Evolutionary conservation across 2,797 vertebrate genomes (phyloP), one percentile per base, ranked within the genome.

Genomic region (Manis crassicaudata): DNA sequence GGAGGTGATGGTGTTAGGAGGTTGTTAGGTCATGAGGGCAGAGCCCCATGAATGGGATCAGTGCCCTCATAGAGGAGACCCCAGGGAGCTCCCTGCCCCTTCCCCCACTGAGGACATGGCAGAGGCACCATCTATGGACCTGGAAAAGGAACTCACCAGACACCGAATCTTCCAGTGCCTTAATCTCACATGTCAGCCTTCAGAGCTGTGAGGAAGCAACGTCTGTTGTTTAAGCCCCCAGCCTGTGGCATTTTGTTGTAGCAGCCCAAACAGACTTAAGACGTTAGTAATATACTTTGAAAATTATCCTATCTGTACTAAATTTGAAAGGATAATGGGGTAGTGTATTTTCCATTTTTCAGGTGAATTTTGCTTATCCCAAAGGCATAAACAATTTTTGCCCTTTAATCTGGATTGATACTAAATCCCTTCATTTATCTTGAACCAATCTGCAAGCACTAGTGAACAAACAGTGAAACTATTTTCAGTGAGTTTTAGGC

Each of bases 341-440:
- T 37, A 67, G 67, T 63, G 72, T 29, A 81, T 76, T 54, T 89
- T 60, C 32, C 27, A 50, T 67, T 25, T 46, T 75, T 27, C 70
- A 65, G 58, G 72, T 86, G 29, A 90, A 46, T 13, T 9, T 21
- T 27, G 46, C 32, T 1, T 72, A 32, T 46, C 16, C 40, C 18
- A n/a, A 40, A 87, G 72, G 54, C 77, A 54, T 81, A 21, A 65
- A 21, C 17, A 72, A 5, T 68, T 18, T 23, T 79, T 35, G 16
- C 75, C 29, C 84, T 77, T 94, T 76, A 72, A 80, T 93, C 80
- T 87, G 46, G 83, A 35, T 32, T 70, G 76, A 21, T 40, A 32
- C 68, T 35, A 29, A 29, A 25, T 84, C 16, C 21, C 76, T 9
- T 84, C 88, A 23, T 63, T 37, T 84, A 17, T 75, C 60, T 2